These are phyloP conservation scores for Adoxophyes honmai DNA, from an alignment of 1,140 invertebrate genomes.

Conservation along the genomic window DNA sequence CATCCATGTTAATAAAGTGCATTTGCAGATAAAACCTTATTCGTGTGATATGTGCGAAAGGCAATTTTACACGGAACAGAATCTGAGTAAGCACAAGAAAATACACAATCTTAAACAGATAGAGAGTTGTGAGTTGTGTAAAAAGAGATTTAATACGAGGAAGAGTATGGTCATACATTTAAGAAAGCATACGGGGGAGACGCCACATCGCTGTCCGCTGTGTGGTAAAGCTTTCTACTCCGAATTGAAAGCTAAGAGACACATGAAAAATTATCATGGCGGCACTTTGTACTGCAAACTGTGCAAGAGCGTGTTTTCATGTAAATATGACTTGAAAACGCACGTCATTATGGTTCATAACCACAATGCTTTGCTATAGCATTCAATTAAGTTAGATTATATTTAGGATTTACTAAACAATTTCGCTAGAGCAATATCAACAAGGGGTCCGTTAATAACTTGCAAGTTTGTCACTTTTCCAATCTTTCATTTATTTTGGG, in stretches of 20 bases:
- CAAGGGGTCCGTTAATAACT: too few species aligned
- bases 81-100: constrained; percentile 55
- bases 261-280: constrained; percentile 56
- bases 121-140: constrained; percentile 55
- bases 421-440: too few species aligned
- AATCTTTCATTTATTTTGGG: too few species aligned
- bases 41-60: constrained; percentile 63
- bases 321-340: constrained; percentile 42
- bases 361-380: constrained; percentile 36
- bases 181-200: constrained; percentile 57
- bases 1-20: constrained; percentile 60
- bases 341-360: constrained; percentile 56
- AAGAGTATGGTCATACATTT: constrained; percentile 57
- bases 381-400: constrained; percentile 10
- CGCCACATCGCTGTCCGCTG: constrained; percentile 47
- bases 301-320: constrained; percentile 48
- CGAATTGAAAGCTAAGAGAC: constrained; percentile 36
- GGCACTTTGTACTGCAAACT: constrained; percentile 54
- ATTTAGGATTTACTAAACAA: too few species aligned
- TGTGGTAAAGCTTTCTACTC: constrained; percentile 55
- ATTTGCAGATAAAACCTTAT: constrained; percentile 68
- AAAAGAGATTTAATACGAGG: constrained; percentile 48
- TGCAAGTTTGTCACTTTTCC: too few species aligned
- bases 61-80: constrained; percentile 54
- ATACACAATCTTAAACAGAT: constrained; percentile 45